Base-by-base conservation (phyloP, 92 coral and sea anemone genomes). In the Phenganax marumi region DNA sequence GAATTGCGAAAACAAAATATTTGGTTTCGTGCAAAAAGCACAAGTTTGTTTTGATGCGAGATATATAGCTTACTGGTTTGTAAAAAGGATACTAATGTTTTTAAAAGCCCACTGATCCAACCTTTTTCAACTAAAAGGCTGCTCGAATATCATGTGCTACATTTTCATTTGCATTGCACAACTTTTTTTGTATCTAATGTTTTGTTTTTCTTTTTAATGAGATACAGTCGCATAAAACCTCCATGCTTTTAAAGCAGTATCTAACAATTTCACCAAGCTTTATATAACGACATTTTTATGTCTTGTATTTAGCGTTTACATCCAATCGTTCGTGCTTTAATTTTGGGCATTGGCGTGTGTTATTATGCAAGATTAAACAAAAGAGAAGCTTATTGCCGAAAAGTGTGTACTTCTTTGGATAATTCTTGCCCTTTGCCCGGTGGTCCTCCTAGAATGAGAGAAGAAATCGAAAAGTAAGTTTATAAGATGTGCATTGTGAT, bases 281-380 rank as follows among this genome's bases (percentile, higher is more conserved):
- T 3, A 13, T 1, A 74, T 25, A 23, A 11, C 61, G 1, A 2
- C 50, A n/a, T 6, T 46, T 17, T 52, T 52, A 22, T 0, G 5
- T 33, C 43, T 33, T 46, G 19, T 43, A 19, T 68, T 8, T 81
- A 92, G 97, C 73, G 79, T 9, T 66, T 92, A 57, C 86, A 89
- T 64, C 75, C 71, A 12, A 83, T 93, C 57, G 87, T 90, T 2
- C 85, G 91, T 50, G 91, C 97, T 10, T 86, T 93, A 17, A 91
- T 93, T 48, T 90, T 93, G 26, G 84, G 92, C 22, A 77, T 91
- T 80, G 94, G 97, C 7, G 97, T 93, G 26, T 93, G 97, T 70
- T 93, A 91, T 68, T 90, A 89, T 7, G 94, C 97, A 8, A 81
- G 90, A 75, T 91, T 90, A 23, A 93, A 88, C 78, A 73, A 65